Percentiles rank a stretch among this genome's conserved stretches.
Conservation (phyloP, 2,113 vertebrate genomes). For the Motacilla tschutschensis region DNA sequence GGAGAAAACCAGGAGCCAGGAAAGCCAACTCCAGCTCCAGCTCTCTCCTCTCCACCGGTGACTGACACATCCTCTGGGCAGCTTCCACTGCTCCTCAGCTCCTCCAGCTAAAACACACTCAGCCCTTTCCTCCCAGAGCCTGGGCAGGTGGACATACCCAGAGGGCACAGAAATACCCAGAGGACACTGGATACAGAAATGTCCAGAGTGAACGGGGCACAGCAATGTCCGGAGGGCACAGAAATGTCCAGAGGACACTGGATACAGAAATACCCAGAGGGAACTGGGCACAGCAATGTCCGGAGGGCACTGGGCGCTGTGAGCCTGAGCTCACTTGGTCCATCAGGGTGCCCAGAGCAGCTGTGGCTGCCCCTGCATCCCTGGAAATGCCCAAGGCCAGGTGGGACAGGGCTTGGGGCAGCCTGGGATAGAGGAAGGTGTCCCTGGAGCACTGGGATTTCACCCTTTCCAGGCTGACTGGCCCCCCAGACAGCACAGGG, state of each 20-base stretch:
- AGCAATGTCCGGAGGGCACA: too few relatives aligned
- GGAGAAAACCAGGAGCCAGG: not conserved
- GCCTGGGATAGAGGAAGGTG: not conserved
- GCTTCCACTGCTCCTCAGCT: not conserved
- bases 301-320: not conserved
- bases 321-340: not conserved
- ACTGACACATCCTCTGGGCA: not conserved
- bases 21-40: fast-evolving
- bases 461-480: not conserved
- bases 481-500: not conserved
- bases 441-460: not conserved
- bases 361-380: not conserved
- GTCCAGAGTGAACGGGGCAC: too few relatives aligned
- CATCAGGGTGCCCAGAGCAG: not conserved
- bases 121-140: not conserved
- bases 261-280: too few relatives aligned
- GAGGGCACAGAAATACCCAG: not conserved
- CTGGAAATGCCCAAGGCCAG: not conserved
- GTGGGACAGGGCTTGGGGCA: not conserved
- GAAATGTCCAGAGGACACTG: too few relatives aligned
- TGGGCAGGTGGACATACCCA: not conserved
- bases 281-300: too few relatives aligned
- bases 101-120: not conserved
- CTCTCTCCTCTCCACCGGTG: not conserved
- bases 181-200: not conserved